phyloP scores from a whole-genome alignment of 2,113 vertebrate species.

The Clarias magur region DNA sequence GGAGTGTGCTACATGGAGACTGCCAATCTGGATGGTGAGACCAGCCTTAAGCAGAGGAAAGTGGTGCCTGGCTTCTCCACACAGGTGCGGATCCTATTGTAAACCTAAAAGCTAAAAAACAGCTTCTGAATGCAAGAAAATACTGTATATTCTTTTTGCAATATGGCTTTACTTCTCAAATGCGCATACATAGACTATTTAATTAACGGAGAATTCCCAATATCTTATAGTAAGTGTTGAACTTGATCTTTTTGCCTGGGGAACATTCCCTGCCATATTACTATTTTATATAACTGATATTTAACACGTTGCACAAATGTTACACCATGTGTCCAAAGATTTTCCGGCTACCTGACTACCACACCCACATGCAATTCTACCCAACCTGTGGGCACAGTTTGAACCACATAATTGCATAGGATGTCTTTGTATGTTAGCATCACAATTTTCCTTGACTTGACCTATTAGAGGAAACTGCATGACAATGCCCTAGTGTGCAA shows the following conservation, averaged over 20 bases:
- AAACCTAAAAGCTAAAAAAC: neutral
- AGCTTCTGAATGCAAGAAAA: neutral
- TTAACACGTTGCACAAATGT: no score
- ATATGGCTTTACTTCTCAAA: neutral
- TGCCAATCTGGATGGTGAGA: constrained; percentile 90
- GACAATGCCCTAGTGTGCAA: no score
- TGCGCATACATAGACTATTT: neutral
- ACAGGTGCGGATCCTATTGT: constrained; percentile 55
- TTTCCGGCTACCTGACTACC: no score
- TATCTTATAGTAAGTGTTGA: neutral
- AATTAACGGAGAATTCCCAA: neutral
- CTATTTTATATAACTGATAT: no score
- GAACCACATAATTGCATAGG: no score
- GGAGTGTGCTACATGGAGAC: constrained; percentile 89
- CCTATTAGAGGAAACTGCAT: no score
- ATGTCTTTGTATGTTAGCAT: no score
- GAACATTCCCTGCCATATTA: neutral
- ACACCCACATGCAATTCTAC: no score
- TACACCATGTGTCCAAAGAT: no score
- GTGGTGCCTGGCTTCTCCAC: constrained; percentile 60
- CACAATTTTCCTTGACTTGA: no score
- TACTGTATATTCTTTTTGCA: neutral
- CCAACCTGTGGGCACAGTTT: no score
- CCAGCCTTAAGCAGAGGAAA: constrained; percentile 89
- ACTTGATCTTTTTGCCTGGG: neutral